These are phyloP conservation scores for Theocolax elegans DNA, from an alignment of 1,140 invertebrate species.

Conservation along the genomic window DNA sequence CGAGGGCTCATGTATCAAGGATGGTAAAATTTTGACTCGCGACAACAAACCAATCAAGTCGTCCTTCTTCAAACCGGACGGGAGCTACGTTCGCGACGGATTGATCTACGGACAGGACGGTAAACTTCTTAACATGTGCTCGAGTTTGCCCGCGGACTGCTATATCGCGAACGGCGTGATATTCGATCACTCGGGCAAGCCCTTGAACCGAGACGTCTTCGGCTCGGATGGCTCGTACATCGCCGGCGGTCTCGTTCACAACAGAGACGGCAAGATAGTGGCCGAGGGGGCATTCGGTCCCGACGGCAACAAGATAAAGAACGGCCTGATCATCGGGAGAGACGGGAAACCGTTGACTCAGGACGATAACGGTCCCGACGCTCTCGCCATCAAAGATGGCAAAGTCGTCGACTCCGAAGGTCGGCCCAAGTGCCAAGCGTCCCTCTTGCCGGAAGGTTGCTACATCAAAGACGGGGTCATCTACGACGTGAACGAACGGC, in stretches of 20 bases:
- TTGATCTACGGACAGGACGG: constrained; percentile 58
- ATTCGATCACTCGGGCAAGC: constrained; percentile 54
- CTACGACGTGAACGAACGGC: constrained; percentile 55
- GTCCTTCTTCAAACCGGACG: constrained; percentile 60
- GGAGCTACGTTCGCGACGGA: constrained; percentile 62
- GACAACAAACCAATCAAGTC: constrained; percentile 61
- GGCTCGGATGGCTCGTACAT: constrained; percentile 63
- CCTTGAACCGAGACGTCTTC: constrained; percentile 56
- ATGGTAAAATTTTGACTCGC: constrained; percentile 58
- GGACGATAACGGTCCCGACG: constrained; percentile 60
- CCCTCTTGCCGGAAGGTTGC: constrained; percentile 60
- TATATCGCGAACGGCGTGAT: constrained; percentile 61
- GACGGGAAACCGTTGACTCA: constrained; percentile 60
- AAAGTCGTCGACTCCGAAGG: constrained; percentile 59
- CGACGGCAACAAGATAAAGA: constrained; percentile 59
- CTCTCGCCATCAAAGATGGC: constrained; percentile 56
- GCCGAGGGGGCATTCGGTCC: constrained; percentile 59
- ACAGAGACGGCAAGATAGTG: constrained; percentile 56
- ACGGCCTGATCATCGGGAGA: constrained; percentile 58
- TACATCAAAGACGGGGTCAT: constrained; percentile 61
- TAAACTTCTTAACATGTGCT: constrained; percentile 55
- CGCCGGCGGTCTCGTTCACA: constrained; percentile 56
- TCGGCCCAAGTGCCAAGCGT: constrained; percentile 56
- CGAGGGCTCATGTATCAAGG: constrained; percentile 58
- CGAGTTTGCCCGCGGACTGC: constrained; percentile 56